Conservation (phyloP, 30 jellyfish, hydroid and myxozoan species). For the Pseudorhiza aurosa region DNA sequence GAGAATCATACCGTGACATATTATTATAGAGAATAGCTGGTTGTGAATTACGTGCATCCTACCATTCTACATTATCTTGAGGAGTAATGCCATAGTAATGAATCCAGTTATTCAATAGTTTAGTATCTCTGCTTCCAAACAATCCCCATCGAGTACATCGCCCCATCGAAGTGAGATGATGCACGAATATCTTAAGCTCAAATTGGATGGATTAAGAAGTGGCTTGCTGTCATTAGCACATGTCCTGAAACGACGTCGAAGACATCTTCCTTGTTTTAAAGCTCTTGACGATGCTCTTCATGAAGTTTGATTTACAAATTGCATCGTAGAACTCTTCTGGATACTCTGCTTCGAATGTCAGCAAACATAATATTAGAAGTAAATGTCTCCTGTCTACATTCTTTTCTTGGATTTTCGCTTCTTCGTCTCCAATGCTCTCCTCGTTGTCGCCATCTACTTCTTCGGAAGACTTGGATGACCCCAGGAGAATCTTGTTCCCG, state of each 20-base stretch:
- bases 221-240: constrained; percentile 49
- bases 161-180: no score
- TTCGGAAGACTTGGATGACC: neutral
- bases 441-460: neutral
- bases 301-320: constrained; percentile 19
- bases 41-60: no score
- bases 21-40: no score
- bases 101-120: no score
- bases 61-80: no score
- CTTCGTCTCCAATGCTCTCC: neutral
- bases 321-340: constrained; percentile 52
- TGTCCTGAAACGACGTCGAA: constrained; percentile 1
- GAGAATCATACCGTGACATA: no score
- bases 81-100: no score
- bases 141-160: no score
- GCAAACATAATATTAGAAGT: constrained; percentile 21
- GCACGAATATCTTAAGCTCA: no score
- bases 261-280: constrained; percentile 17
- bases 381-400: neutral
- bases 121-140: no score
- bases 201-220: no score
- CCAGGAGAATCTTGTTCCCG: neutral
- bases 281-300: constrained; percentile 18
- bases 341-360: constrained; percentile 57
- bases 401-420: neutral